Conservation (phyloP, 2,797 vertebrate genomes). For the Enteromius thamalakanensis region DNA sequence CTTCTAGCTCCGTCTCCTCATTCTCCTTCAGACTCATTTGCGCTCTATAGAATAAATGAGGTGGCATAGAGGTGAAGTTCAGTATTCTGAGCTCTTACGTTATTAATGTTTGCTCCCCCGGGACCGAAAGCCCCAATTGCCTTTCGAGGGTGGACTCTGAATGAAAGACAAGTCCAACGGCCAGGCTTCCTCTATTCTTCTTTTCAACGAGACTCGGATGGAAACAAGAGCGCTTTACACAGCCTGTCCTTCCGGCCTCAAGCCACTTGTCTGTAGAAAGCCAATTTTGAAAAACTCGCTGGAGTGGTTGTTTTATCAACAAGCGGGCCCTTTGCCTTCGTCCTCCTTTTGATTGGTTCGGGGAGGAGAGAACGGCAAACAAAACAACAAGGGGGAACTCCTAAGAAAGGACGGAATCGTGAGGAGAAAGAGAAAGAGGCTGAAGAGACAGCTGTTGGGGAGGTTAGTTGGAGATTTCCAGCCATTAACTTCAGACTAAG, state of each 20-base stretch:
- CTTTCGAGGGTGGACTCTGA: slow-evolving; percentile 77
- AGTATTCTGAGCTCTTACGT: slow-evolving; percentile 70
- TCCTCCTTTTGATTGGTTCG: slow-evolving; percentile 62
- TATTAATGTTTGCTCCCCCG: slow-evolving; percentile 74
- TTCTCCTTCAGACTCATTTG: slow-evolving; percentile 33
- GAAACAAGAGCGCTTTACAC: slow-evolving; percentile 67
- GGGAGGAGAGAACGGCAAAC: slow-evolving; percentile 63
- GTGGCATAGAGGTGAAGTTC: slow-evolving; percentile 65
- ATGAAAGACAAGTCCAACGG: slow-evolving; percentile 80
- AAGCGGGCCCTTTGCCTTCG: slow-evolving; percentile 66
- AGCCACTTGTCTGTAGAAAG: slow-evolving; percentile 80
- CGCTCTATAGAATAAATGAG: slow-evolving; percentile 30
- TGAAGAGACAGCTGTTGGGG: slow-evolving; percentile 80
- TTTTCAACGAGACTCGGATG: slow-evolving; percentile 70
- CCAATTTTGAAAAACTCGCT: slow-evolving; percentile 76
- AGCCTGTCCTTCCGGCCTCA: slow-evolving; percentile 76
- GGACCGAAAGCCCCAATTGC: slow-evolving; percentile 68
- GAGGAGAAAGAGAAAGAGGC: slow-evolving; percentile 65
- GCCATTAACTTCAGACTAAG: slow-evolving; percentile 81
- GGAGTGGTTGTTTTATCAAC: slow-evolving; percentile 73
- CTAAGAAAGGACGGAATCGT: slow-evolving; percentile 63
- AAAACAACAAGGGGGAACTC: slow-evolving; percentile 65
- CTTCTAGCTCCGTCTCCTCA: slow-evolving; percentile 1
- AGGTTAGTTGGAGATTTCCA: slow-evolving; percentile 84
- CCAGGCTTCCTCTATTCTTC: slow-evolving; percentile 77